phyloP scores from a whole-genome alignment of 2,888 invertebrate species.

The Hybos culiciformis region DNA sequence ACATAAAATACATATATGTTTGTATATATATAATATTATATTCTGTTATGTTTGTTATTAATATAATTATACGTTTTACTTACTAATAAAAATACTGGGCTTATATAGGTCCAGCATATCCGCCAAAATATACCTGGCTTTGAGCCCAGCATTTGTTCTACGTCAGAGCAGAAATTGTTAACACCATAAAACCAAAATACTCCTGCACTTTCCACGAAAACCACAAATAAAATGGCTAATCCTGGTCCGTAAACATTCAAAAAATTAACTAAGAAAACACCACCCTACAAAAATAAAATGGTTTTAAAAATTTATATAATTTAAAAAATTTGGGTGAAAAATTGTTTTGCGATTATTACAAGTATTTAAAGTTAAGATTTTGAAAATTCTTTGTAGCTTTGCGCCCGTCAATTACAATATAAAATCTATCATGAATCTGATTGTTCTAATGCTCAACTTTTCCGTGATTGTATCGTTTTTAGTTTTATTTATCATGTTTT shows the following conservation, averaged over 20 bases:
- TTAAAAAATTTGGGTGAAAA: too few relatives aligned
- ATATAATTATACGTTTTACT: slow-evolving; percentile 17
- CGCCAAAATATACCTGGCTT: slow-evolving; percentile 67
- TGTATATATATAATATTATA: background rate
- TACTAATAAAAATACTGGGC: slow-evolving; percentile 72
- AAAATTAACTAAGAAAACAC: slow-evolving; percentile 73
- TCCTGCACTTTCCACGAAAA: slow-evolving; percentile 80
- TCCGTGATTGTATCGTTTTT: too few relatives aligned
- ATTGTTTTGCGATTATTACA: too few relatives aligned
- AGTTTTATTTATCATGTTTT: too few relatives aligned
- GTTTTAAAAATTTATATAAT: too few relatives aligned
- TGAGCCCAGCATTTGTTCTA: slow-evolving; percentile 71
- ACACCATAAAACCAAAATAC: slow-evolving; percentile 85
- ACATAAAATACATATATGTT: too few relatives aligned
- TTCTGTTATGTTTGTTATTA: background rate
- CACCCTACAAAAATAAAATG: slow-evolving; percentile 63
- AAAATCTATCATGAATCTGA: too few relatives aligned
- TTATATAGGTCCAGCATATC: slow-evolving; percentile 75
- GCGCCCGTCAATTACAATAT: too few relatives aligned
- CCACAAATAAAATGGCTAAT: slow-evolving; percentile 75
- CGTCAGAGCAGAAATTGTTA: slow-evolving; percentile 63
- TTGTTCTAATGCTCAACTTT: too few relatives aligned
- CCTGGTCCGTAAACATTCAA: slow-evolving; percentile 79
- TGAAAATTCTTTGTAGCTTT: too few relatives aligned
- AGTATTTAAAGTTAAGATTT: too few relatives aligned